Conservation (phyloP, 2,888 invertebrate species). For the Ligdia adustata region DNA sequence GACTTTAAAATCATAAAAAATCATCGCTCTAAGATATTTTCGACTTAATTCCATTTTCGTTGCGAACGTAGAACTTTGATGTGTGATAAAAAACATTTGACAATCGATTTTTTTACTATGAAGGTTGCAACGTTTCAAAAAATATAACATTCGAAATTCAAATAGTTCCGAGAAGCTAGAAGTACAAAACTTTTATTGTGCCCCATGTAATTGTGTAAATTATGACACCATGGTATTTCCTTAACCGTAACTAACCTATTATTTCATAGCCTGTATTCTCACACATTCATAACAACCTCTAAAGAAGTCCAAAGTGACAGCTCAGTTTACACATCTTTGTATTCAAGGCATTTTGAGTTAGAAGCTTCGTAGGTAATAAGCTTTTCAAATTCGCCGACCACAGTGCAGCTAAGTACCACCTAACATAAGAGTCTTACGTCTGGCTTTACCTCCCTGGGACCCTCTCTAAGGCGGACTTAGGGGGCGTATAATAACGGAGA, state of each 20-base stretch:
- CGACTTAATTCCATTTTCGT: no score
- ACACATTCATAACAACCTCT: background rate
- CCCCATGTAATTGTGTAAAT: background rate
- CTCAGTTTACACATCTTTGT: conserved; percentile 7
- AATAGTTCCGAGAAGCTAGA: background rate
- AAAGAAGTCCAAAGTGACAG: conserved; percentile 11
- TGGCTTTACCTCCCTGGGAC: conserved; percentile 43
- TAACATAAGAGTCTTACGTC: conserved; percentile 54
- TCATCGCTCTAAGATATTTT: background rate
- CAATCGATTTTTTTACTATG: background rate
- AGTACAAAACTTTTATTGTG: no score
- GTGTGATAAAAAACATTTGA: background rate
- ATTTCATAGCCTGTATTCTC: no score
- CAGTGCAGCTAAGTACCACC: conserved; percentile 44
- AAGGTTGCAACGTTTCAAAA: background rate
- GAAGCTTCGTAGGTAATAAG: conserved; percentile 42
- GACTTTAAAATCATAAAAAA: background rate
- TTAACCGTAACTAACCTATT: no score
- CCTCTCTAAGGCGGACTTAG: conserved; percentile 27
- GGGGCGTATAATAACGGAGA: background rate
- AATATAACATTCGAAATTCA: background rate
- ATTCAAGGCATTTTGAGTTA: conserved; percentile 36
- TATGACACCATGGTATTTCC: no score
- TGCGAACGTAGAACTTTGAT: background rate
- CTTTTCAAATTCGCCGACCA: conserved; percentile 48